Base-by-base conservation (phyloP, 2,113 vertebrate genomes). In the Notarius quadriscutis region DNA sequence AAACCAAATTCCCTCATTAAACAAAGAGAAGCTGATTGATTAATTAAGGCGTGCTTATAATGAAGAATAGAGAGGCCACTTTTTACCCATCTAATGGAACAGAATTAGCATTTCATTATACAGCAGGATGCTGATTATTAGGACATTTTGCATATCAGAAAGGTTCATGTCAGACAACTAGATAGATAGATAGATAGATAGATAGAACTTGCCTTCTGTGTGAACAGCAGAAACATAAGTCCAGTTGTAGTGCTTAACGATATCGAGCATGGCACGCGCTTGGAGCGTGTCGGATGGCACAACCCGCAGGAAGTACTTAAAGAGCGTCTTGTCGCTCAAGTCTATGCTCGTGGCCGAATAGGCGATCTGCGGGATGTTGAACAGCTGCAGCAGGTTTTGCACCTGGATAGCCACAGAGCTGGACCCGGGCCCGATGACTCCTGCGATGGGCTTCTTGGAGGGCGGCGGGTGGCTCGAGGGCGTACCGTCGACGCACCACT, bases 361-460 rank as follows among this genome's bases (percentile, higher is more conserved):
- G 10, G 97, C 98, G 11, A 99, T 99, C 94, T 99, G 98, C 0
- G 98, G 98, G 90, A 99, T 99, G 95, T 99, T 98, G 25, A 99
- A 99, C 74, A 99, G 96, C 94, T 99, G 98, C 2, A 99, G 95
- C 0, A 99, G 94, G 84, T 99, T 99, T 93, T 99, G 98, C 84
- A 99, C 98, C 94, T 99, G 98, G 71, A 99, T 99, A 72, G 98
- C 98, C 63, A 99, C 98, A 0, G 98, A 99, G 93, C 98, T 99
- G 91, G 98, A 99, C n/a, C 98, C 98, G 0, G 98, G 98, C 34
- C 98, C 98, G 10, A 99, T 99, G 51, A 99, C 98, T 0, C 98
- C 98, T 0, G 98, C 98, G 0, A 99, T 99, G 89, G 98, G 98
- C 90, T 98, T 99, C 94, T 98, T 99, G 85, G 95, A 91, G 53